Evolutionary conservation across 1,140 invertebrate species (phyloP), one percentile per base, ranked within the genome.

Genomic region (Bombus difficillimus): DNA sequence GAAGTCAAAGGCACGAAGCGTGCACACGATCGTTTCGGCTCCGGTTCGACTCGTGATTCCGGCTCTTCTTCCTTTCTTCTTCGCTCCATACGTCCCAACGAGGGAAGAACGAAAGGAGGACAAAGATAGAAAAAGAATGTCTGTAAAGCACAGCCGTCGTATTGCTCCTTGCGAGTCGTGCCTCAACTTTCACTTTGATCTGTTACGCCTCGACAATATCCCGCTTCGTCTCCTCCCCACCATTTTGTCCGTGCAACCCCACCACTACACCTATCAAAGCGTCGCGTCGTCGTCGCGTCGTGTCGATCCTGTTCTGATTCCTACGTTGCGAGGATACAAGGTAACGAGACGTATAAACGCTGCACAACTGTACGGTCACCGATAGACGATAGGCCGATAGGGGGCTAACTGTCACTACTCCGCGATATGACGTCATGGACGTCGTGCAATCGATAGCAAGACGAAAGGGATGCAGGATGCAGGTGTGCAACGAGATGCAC

Each of bases 181-280:
- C 90, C 86, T 92, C 90, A 90, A 91, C 92, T 93, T 92, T 93
- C 92, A 92, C 93, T 92, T 86, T 92, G 90, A 91, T 91, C 89
- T 89, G 87, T 89, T 91, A 91, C 90, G 90, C 87, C 87, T 91
- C 89, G 90, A 91, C 85, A 85, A 91, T 91, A 87, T 81, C 32
- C 89, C 57, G 81, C 74, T 79, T 71, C 57, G 37, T 53, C 18
- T 47, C 68, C 41, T 62, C 71, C 47, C 43, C 53, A 28, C 59
- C 8, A 8, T n/a, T 34, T 47, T 57, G 74, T 57, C 64, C 59
- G 6, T 79, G 9, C 18, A 34, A 28, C 32, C 34, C 25, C 28
- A 15, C 28, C 69, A 69, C 62, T 68, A 34, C 53, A 15, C 22
- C 68, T 39, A 32, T 28, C 39, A 5, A 32, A 69, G 43, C 57